These are phyloP conservation scores for Automeris io DNA, from an alignment of 2,888 invertebrate species.

Conservation along the genomic window DNA sequence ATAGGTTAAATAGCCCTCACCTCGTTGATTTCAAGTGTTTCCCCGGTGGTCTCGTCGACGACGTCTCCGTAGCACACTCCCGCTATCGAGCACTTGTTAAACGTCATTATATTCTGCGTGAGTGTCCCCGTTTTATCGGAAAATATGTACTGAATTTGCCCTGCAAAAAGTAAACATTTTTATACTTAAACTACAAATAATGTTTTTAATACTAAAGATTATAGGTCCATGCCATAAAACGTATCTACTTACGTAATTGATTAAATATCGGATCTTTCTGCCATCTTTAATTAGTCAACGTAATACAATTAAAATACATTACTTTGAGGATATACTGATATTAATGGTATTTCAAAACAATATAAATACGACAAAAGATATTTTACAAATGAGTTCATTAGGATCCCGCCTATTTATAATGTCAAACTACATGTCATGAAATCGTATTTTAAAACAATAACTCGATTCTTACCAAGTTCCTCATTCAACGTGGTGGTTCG, in stretches of 20 bases:
- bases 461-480: conserved; percentile 83
- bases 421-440: too few species aligned
- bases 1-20: conserved; percentile 64
- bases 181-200: too few species aligned
- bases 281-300: too few species aligned
- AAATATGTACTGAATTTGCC: conserved; percentile 99
- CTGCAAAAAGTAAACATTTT: conserved; percentile 39
- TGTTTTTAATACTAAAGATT: too few species aligned
- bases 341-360: too few species aligned
- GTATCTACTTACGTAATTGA: too few species aligned
- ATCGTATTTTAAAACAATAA: too few species aligned
- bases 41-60: conserved; percentile 90
- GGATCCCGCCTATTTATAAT: too few species aligned
- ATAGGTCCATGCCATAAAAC: too few species aligned
- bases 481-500: conserved; percentile 99
- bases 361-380: background rate
- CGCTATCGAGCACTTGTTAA: conserved; percentile 98
- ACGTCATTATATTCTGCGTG: conserved; percentile 99
- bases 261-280: too few species aligned
- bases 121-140: conserved; percentile 99
- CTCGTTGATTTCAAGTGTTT: conserved; percentile 90
- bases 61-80: conserved; percentile 95
- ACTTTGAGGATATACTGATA: too few species aligned
- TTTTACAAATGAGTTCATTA: background rate
- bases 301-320: too few species aligned